phyloP scores from a whole-genome alignment of 2,113 vertebrate genomes.

The Laticauda laticaudata region DNA sequence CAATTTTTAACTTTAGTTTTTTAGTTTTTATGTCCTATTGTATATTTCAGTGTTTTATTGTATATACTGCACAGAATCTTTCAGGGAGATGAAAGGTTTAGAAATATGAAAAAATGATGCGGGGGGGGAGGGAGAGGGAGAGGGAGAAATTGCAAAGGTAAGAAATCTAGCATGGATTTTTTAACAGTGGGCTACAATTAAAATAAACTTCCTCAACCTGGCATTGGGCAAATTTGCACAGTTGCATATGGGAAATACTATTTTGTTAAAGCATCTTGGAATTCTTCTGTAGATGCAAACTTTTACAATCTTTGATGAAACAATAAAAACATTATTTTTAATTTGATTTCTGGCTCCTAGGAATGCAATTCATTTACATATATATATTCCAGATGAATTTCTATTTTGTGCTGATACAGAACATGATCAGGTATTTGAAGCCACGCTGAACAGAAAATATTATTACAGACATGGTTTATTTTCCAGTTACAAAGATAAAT shows the following conservation, averaged over 20 bases:
- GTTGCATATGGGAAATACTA: not conserved
- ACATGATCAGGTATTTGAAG: not conserved
- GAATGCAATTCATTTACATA: not conserved
- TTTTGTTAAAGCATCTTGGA: not conserved
- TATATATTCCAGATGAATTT: not conserved
- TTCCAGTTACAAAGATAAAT: not conserved
- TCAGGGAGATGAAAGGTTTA: not conserved
- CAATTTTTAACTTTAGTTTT: not conserved
- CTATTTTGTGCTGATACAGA: not conserved
- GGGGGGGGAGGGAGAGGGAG: accelerated
- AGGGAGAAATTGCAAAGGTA: not conserved
- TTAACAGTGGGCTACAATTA: not conserved
- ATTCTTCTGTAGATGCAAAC: not conserved
- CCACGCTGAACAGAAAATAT: not conserved
- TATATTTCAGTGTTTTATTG: not conserved
- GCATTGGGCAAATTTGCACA: not conserved
- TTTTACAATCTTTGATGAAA: not conserved
- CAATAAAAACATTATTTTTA: not conserved
- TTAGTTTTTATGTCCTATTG: not conserved
- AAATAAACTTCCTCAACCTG: not conserved
- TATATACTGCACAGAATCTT: not conserved
- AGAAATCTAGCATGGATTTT: not conserved
- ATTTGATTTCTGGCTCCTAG: not conserved
- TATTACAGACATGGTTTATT: not conserved
- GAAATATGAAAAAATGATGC: not conserved